Evolutionary conservation across 2,888 invertebrate species (phyloP).

Genomic region (Adelphocoris suturalis): DNA sequence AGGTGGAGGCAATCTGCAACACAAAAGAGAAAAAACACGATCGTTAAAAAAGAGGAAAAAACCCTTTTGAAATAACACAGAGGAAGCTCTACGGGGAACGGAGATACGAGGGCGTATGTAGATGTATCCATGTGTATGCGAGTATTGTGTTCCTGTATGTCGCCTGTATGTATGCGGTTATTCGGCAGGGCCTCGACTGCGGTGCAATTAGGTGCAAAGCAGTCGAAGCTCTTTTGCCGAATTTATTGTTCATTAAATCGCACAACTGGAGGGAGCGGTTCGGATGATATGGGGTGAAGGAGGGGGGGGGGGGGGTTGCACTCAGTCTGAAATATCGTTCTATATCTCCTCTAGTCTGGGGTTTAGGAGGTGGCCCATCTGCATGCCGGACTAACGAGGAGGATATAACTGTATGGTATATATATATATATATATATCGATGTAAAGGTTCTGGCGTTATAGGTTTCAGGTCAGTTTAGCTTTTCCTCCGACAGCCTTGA

Average conservation of each 20-base stretch:
- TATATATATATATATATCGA: no score
- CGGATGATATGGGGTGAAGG: no score
- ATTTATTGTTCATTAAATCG: constrained; percentile 67
- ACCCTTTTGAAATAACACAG: constrained; percentile 23
- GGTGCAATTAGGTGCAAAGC: constrained; percentile 42
- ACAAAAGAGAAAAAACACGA: constrained; percentile 75
- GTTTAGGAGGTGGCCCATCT: constrained; percentile 37
- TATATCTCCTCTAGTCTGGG: background rate
- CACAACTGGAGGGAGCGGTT: background rate
- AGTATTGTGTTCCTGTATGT: no score
- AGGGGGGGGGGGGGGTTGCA: background rate
- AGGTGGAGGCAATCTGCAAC: constrained; percentile 93
- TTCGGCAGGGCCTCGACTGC: background rate
- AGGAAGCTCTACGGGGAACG: background rate
- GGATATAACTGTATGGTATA: background rate
- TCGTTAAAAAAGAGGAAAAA: background rate
- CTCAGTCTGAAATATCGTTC: background rate
- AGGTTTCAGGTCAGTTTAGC: no score
- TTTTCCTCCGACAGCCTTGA: no score
- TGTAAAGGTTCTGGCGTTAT: no score
- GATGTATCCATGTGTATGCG: no score
- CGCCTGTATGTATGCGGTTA: constrained; percentile 6
- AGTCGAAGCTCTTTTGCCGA: constrained; percentile 38
- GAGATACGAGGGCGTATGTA: background rate
- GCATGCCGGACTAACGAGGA: constrained; percentile 48